Conservation (phyloP, 2,888 invertebrate genomes). For the Harmothoe impar region DNA sequence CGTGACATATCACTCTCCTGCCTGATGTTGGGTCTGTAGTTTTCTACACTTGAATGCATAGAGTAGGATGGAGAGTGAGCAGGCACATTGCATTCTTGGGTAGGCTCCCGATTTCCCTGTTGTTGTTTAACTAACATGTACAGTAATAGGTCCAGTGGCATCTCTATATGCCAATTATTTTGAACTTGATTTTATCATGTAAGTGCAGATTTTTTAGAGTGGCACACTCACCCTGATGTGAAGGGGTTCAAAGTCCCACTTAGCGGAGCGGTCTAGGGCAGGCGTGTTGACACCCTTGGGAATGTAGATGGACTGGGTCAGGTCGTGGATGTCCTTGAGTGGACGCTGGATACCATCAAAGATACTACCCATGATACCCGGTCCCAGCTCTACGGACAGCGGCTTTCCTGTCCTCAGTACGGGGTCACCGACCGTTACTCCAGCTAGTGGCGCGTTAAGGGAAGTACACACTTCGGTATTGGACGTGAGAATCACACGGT, state of each 20-base stretch:
- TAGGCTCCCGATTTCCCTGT: too few species aligned
- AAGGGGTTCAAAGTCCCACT: conserved; percentile 92
- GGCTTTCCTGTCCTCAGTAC: conserved; percentile 99
- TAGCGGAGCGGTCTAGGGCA: conserved; percentile 90
- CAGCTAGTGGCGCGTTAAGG: conserved; percentile 87
- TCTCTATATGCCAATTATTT: too few species aligned
- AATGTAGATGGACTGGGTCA: conserved; percentile 98
- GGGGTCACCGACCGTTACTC: conserved; percentile 99
- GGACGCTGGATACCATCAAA: conserved; percentile 99
- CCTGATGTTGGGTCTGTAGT: too few species aligned
- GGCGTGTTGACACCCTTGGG: conserved; percentile 99
- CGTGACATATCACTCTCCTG: too few species aligned
- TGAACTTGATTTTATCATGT: too few species aligned
- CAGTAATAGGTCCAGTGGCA: too few species aligned
- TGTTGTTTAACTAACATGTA: too few species aligned
- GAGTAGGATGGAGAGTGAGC: too few species aligned
- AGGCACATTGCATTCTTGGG: too few species aligned
- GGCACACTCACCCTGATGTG: conserved; percentile 76
- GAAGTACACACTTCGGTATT: background rate
- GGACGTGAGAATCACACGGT: background rate
- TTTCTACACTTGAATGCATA: too few species aligned
- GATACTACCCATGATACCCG: conserved; percentile 99
- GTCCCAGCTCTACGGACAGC: conserved; percentile 98
- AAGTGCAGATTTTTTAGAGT: too few species aligned
- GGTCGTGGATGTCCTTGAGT: conserved; percentile 95